Percentiles rank a stretch among this genome's conserved stretches.
Conservation (phyloP, 2,888 invertebrate species). For the Limnephilus rhombicus region DNA sequence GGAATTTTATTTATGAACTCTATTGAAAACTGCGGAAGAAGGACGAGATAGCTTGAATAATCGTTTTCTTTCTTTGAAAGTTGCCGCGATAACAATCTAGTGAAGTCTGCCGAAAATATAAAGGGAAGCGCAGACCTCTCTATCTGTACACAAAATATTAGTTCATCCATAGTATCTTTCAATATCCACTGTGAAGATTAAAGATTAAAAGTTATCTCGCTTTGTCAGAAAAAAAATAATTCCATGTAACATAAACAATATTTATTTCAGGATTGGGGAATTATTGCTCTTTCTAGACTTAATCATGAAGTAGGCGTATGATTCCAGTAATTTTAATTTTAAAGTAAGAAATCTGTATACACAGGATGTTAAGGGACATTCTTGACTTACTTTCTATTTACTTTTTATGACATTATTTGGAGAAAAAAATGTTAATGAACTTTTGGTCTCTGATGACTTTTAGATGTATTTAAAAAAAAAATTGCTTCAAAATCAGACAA, state of each 20-base stretch:
- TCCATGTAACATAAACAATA: no score
- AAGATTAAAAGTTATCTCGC: neutral
- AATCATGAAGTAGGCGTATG: neutral
- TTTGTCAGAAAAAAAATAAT: no score
- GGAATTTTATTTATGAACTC: constrained; percentile 31
- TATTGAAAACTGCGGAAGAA: constrained; percentile 19
- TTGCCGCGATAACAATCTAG: neutral
- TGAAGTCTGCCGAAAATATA: neutral
- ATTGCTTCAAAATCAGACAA: no score
- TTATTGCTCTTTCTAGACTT: no score
- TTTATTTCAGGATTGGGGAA: no score
- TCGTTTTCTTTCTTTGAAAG: neutral
- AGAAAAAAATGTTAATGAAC: no score
- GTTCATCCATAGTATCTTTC: neutral
- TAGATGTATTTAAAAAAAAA: no score
- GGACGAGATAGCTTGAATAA: constrained; percentile 2
- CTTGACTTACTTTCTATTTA: no score
- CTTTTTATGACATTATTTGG: no score
- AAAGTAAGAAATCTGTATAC: no score
- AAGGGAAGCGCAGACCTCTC: neutral
- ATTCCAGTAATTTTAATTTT: neutral
- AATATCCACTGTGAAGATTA: neutral
- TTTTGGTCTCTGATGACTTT: no score
- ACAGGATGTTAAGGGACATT: no score
- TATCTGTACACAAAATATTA: neutral